phyloP scores from a whole-genome alignment of 2,797 vertebrate genomes.

The Carcharodon carcharias region DNA sequence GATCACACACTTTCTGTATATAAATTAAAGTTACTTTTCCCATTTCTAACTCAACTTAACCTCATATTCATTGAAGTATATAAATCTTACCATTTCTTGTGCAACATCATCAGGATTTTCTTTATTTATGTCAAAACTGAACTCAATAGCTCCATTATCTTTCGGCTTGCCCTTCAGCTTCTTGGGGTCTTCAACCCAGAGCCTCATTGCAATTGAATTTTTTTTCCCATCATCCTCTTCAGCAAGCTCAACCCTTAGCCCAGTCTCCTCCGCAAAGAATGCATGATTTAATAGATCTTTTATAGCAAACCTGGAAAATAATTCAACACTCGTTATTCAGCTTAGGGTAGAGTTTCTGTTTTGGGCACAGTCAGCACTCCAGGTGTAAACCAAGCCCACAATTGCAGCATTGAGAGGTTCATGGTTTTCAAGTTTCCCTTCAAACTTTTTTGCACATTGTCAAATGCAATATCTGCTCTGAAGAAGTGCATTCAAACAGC shows the following conservation, averaged over 20 bases:
- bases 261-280: conserved; percentile 97
- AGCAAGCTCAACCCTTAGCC: conserved; percentile 90
- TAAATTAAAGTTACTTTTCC: not conserved
- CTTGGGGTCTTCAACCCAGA: conserved; percentile 97
- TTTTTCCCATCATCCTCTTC: conserved; percentile 95
- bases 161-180: conserved; percentile 97
- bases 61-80: not conserved
- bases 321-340: not conserved
- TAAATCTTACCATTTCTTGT: conserved; percentile 86
- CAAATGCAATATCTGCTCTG: not conserved
- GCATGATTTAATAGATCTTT: conserved; percentile 94
- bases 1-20: too few relatives aligned
- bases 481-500: not conserved
- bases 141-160: conserved; percentile 96
- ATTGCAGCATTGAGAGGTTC: not conserved
- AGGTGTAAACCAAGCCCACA: not conserved
- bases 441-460: not conserved
- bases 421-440: not conserved
- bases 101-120: conserved; percentile 91
- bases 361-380: not conserved
- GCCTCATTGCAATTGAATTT: conserved; percentile 85
- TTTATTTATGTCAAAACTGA: conserved; percentile 89
- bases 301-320: conserved; percentile 78
- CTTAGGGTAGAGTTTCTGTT: not conserved
- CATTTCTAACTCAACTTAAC: not conserved